Conservation (phyloP, 2,797 vertebrate species). For the Diceros bicornis region DNA sequence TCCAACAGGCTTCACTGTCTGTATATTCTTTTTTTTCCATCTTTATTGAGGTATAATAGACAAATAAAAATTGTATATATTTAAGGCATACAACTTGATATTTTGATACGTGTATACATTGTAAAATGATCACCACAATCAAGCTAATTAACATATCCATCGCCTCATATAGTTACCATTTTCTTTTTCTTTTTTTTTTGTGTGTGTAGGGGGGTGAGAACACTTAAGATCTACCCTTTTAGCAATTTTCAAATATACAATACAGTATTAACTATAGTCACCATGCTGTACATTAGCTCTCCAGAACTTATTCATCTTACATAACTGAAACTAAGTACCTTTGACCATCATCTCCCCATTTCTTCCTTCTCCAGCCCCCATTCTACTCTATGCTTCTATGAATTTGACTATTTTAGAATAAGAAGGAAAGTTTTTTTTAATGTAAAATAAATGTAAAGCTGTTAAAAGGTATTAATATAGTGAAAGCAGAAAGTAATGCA, state of each 20-base stretch:
- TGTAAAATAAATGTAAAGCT: constrained; percentile 25
- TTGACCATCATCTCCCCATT: background rate
- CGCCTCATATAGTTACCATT: background rate
- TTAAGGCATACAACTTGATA: background rate
- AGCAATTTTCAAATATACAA: background rate
- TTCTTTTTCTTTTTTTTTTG: background rate
- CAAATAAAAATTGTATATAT: background rate
- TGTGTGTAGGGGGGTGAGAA: background rate
- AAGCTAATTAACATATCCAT: background rate
- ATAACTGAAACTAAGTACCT: background rate
- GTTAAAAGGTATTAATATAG: constrained; percentile 17
- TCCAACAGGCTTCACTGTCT: background rate
- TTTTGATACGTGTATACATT: background rate
- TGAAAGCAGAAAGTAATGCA: constrained; percentile 40
- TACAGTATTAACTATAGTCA: background rate
- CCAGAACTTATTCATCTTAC: background rate
- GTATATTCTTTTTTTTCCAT: background rate
- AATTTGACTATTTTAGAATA: background rate
- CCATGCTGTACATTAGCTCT: background rate
- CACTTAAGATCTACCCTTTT: background rate
- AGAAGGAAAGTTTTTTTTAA: background rate
- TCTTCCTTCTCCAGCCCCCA: background rate
- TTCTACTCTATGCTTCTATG: background rate
- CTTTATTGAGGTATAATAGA: background rate
- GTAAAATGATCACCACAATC: background rate